These are phyloP conservation scores for Drosophila siamana DNA, from an alignment of 2,888 invertebrate genomes.

Conservation along the genomic window DNA sequence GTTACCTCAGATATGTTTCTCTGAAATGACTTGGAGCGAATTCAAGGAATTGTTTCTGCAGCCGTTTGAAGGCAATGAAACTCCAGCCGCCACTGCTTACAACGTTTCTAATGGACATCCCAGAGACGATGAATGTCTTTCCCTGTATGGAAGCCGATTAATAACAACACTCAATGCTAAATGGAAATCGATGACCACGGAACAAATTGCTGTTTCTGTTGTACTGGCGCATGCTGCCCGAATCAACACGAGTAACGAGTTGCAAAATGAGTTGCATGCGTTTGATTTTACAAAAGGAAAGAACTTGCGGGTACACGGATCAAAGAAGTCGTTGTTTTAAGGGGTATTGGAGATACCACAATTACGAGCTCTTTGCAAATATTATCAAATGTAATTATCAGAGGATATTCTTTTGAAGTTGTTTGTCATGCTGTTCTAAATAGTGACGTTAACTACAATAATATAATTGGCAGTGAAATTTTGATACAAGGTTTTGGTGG, in stretches of 20 bases:
- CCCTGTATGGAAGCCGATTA: no score
- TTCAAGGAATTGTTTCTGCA: no score
- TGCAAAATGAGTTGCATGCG: slow-evolving; percentile 7
- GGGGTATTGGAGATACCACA: slow-evolving; percentile 5
- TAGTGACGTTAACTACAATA: not conserved
- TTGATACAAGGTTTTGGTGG: slow-evolving; percentile 4
- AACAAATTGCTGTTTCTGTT: slow-evolving; percentile 1
- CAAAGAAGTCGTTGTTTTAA: slow-evolving; percentile 1
- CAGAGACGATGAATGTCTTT: no score
- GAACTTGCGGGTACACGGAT: slow-evolving; percentile 12
- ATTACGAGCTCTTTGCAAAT: slow-evolving; percentile 12
- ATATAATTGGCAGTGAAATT: slow-evolving; percentile 21
- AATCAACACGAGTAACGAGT: slow-evolving; percentile 2
- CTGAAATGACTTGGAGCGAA: no score
- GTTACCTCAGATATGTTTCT: no score
- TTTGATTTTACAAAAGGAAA: slow-evolving; percentile 11
- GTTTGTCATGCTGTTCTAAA: slow-evolving; percentile 13
- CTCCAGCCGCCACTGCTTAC: no score
- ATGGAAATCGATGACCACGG: no score
- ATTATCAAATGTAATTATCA: slow-evolving; percentile 10
- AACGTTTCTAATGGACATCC: no score
- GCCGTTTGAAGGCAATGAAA: no score
- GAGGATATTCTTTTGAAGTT: slow-evolving; percentile 8
- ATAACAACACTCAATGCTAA: no score
- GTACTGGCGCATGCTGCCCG: slow-evolving; percentile 5